These are phyloP conservation scores for Lepus timidus DNA, from an alignment of 2,113 vertebrate species.

Conservation along the genomic window DNA sequence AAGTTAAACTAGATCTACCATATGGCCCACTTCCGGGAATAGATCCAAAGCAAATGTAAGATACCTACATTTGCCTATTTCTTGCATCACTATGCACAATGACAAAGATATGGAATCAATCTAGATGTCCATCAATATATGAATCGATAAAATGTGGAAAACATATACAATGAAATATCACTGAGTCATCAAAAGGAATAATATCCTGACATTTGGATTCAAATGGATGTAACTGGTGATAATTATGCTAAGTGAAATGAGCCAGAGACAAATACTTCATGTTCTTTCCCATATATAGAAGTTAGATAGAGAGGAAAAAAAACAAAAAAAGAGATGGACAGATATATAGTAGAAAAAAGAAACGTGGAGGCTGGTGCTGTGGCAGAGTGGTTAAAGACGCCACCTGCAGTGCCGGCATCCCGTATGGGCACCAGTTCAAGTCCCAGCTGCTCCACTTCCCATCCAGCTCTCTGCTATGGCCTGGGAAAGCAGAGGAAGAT, in stretches of 20 bases:
- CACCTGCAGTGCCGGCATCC: too few species aligned
- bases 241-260: neutral
- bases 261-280: neutral
- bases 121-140: neutral
- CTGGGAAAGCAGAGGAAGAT: too few species aligned
- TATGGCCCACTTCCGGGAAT: neutral
- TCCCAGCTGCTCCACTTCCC: too few species aligned
- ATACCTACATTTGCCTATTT: neutral
- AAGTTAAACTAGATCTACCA: neutral
- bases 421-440: too few species aligned
- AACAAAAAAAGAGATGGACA: too few species aligned
- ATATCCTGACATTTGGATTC: neutral
- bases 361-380: too few species aligned
- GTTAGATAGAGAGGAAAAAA: too few species aligned
- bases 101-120: neutral
- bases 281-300: neutral
- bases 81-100: neutral
- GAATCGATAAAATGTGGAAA: neutral
- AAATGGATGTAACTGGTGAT: constrained; percentile 37
- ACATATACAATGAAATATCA: constrained; percentile 7
- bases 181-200: neutral
- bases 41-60: neutral
- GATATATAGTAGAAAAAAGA: too few species aligned
- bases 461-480: too few species aligned
- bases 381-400: too few species aligned